Evolutionary conservation across 2,113 vertebrate species (phyloP), one percentile per base, ranked within the genome.

Genomic region (Chauna torquata): DNA sequence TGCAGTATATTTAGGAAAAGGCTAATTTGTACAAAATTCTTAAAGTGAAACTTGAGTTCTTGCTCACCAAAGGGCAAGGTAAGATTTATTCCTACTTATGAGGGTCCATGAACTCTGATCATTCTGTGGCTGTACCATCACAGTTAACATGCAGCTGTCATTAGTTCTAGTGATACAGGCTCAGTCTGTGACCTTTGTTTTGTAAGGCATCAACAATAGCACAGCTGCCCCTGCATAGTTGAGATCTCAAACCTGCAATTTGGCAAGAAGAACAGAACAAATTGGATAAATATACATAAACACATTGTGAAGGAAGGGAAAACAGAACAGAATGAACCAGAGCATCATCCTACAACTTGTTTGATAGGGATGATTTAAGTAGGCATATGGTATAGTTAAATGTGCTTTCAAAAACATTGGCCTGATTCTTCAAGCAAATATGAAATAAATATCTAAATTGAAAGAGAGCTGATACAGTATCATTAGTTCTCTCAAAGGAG

Each of bases 301-400:
- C 97, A 96, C 97, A 94, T 98, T 98, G 97, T 96, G 95, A 98
- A 97, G 93, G 88, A 95, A 98, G 90, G 95, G 95, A 98, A 97
- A 98, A 96, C 96, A 98, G 97, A 98, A 96, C 94, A 96, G 97
- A 98, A 91, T 95, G 96, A 98, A 98, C 97, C 84, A 88, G 97
- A 96, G 96, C 95, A 94, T 96, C 90, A 98, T 97, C 96, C 95
- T 98, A 96, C 97, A 98, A 98, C 95, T 98, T 98, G 97, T 97
- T 97, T 98, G 97, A 98, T 97, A 92, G 94, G 94, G 95, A 97
- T 97, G 95, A 98, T 98, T 98, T 98, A 96, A 97, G 96, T 77
- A 98, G 98, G 98, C 98, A 98, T 98, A 98, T 98, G 98, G 98
- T 98, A 97, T 98, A 98, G 97, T 98, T 98, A 98, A 97, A 98